These are phyloP conservation scores for Squalus acanthias DNA, from an alignment of 2,797 vertebrate genomes.

Conservation along the genomic window DNA sequence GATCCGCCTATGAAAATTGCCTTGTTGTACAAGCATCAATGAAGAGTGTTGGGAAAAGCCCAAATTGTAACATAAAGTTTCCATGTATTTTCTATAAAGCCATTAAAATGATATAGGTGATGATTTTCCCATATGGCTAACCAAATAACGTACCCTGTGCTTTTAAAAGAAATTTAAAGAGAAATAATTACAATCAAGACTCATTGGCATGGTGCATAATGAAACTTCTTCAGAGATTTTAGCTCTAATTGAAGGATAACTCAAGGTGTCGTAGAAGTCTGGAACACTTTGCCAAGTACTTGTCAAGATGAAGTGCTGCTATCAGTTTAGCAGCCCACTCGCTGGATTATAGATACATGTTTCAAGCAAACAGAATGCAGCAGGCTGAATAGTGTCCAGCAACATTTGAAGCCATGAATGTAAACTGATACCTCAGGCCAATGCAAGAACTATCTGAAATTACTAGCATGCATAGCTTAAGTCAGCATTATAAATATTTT, in stretches of 20 bases:
- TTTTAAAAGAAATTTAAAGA: background rate
- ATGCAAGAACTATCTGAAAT: background rate
- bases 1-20: background rate
- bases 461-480: background rate
- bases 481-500: background rate
- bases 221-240: background rate
- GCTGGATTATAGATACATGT: background rate
- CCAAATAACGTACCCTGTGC: background rate
- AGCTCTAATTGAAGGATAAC: background rate
- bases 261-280: background rate
- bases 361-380: background rate
- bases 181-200: background rate
- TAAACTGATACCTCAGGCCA: background rate
- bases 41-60: background rate
- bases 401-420: background rate
- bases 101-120: background rate
- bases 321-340: background rate
- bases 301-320: background rate
- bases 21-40: background rate
- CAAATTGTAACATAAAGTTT: background rate
- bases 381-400: background rate
- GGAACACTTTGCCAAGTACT: background rate
- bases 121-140: background rate
- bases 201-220: background rate
- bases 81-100: background rate